Evolutionary conservation across 1,140 invertebrate genomes (phyloP), one percentile per base, ranked within the genome.

Genomic region (Whitmania pigra): DNA sequence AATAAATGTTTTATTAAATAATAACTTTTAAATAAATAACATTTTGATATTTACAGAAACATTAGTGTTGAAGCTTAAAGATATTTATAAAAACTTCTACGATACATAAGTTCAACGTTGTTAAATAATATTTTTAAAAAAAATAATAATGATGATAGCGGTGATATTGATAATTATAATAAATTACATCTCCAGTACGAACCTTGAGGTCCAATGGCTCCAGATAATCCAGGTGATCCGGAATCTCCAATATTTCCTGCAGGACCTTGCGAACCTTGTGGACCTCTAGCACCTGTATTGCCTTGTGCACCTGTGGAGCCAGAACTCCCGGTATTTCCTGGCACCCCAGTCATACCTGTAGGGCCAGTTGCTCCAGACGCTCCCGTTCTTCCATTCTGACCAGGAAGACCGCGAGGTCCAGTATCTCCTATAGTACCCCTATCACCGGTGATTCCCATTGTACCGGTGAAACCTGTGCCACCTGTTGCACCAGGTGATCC

Each of bases 121-220:
- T 49, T 49, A 49, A 49, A 49, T 11, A 17, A 11, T n/a, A n/a
- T n/a, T n/a, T n/a, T n/a, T n/a, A 11, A 49, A 49, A 1, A 49
- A 49, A 49, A 49, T n/a, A n/a, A n/a, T n/a, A n/a, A n/a, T n/a
- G n/a, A n/a, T n/a, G n/a, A n/a, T n/a, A n/a, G n/a, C n/a, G n/a
- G n/a, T n/a, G n/a, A n/a, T 1, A 49, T 49, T 49, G 13, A 17
- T 49, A 49, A 49, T 15, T 7, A 17, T 49, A 3, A 36, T 36
- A 36, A 49, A 49, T 7, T 11, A 7, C 13, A 15, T 49, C 15
- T n/a, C 9, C 13, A 5, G 0, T 49, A 49, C 43, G 15, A 49
- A 49, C 43, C 43, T n/a, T 71, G 27, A 25, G 79, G 74, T 84
- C 85, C 18, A 9, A 40, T 13, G 18, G 5, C 31, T 68, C 67